A percentile compares a stretch with the other conserved stretches of the same genome.
Conservation (phyloP, 2,113 vertebrate species). For the Romanogobio albipinnatus region DNA sequence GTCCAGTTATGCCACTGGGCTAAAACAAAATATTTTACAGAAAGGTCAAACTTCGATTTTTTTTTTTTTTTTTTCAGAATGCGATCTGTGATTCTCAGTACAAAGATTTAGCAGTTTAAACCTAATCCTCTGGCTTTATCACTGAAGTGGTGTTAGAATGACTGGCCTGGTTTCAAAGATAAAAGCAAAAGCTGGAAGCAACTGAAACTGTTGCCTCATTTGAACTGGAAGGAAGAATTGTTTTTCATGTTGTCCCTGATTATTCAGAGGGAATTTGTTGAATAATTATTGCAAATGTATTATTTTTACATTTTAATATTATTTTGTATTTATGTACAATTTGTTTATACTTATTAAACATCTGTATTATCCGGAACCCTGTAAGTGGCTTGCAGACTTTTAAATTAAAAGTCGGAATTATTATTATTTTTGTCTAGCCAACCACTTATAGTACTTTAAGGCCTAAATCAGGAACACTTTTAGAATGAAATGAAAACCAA, state of each 20-base stretch:
- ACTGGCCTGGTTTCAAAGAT: constrained; percentile 9
- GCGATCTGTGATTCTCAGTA: not conserved
- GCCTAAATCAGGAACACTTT: no score
- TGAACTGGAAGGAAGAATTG: not conserved
- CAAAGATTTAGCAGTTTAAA: constrained; percentile 1
- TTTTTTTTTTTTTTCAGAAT: constrained; percentile 1
- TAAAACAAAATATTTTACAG: not conserved
- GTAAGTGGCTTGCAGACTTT: not conserved
- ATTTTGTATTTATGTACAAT: not conserved
- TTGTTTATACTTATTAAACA: not conserved
- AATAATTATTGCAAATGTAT: not conserved
- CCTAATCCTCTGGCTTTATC: not conserved
- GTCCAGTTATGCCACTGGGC: constrained; percentile 17
- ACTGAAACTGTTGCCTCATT: constrained; percentile 24
- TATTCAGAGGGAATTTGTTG: not conserved
- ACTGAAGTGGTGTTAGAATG: not conserved
- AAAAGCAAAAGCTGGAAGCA: not conserved
- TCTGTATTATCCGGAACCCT: not conserved
- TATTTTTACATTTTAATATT: not conserved
- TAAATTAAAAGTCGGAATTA: not conserved
- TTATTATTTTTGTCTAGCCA: not conserved
- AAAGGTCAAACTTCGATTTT: constrained; percentile 25
- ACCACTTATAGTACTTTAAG: not conserved
- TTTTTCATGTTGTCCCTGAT: not conserved
- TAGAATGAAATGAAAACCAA: not conserved